These are phyloP conservation scores for Allolobophora icterica DNA, from an alignment of 2,888 invertebrate genomes.

Conservation along the genomic window DNA sequence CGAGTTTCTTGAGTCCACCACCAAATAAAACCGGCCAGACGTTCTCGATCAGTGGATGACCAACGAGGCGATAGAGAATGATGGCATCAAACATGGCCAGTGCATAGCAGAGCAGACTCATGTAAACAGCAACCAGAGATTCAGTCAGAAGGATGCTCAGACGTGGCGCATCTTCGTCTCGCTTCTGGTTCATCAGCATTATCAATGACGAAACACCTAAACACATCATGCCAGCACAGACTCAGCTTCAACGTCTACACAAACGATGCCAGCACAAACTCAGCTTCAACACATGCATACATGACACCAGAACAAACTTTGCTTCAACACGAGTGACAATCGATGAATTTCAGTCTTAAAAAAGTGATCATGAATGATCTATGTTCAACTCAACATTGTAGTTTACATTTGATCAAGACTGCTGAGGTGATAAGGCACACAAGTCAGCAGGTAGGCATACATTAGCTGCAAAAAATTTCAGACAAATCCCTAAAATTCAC, in stretches of 20 bases:
- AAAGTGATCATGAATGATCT: too few species aligned
- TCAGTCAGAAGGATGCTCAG: conserved; percentile 89
- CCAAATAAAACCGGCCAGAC: conserved; percentile 73
- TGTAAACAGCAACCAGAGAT: conserved; percentile 89
- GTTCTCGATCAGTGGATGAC: conserved; percentile 78
- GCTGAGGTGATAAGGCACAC: too few species aligned
- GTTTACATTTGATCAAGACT: too few species aligned
- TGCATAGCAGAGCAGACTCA: conserved; percentile 90
- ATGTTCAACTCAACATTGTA: too few species aligned
- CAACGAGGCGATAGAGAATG: conserved; percentile 78
- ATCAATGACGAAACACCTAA: conserved; percentile 88
- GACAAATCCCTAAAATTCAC: too few species aligned
- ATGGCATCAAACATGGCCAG: conserved; percentile 91
- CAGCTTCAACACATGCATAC: conserved; percentile 78
- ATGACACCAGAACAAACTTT: not conserved
- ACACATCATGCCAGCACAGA: conserved; percentile 33
- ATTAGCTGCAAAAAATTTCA: too few species aligned
- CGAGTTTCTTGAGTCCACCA: conserved; percentile 66
- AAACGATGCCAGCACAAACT: conserved; percentile 30
- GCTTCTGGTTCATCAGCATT: conserved; percentile 86
- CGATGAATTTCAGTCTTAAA: not conserved
- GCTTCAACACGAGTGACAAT: not conserved
- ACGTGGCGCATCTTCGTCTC: conserved; percentile 91
- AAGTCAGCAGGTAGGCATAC: too few species aligned
- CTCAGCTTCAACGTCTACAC: conserved; percentile 68